Percentiles rank a stretch among this genome's conserved stretches.
These are phyloP conservation scores for Sialia sialis DNA, from an alignment of 2,113 vertebrate species.

Conservation along the genomic window DNA sequence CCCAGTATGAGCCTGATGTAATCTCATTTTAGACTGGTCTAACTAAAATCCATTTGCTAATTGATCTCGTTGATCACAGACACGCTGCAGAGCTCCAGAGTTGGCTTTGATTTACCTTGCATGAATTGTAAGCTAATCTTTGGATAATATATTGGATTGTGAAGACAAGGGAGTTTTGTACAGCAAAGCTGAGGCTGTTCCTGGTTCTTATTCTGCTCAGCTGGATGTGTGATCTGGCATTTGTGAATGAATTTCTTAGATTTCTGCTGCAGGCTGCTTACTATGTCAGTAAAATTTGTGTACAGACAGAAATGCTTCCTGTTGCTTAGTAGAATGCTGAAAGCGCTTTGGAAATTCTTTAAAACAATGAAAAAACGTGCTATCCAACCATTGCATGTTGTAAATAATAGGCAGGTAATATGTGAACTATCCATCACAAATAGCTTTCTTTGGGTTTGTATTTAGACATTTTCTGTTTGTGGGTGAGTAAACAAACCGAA, in stretches of 20 bases:
- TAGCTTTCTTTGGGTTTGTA: not conserved
- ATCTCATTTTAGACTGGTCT: constrained; percentile 6
- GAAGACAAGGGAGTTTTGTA: not conserved
- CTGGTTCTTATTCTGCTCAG: not conserved
- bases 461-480: not conserved
- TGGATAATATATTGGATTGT: not conserved
- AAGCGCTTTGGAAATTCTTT: not conserved
- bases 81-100: not conserved
- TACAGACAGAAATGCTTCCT: not conserved
- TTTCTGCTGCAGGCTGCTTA: not conserved
- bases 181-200: not conserved
- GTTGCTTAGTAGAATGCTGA: not conserved
- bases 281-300: not conserved
- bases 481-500: not conserved
- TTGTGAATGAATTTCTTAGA: not conserved
- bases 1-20: not conserved
- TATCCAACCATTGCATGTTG: not conserved
- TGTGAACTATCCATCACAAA: not conserved
- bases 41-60: not conserved
- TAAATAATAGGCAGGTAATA: not conserved
- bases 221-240: not conserved
- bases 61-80: not conserved
- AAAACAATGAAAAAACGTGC: not conserved
- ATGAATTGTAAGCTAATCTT: not conserved
- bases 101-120: not conserved